phyloP scores from a whole-genome alignment of 2,113 vertebrate genomes.

The Eolophus roseicapilla region DNA sequence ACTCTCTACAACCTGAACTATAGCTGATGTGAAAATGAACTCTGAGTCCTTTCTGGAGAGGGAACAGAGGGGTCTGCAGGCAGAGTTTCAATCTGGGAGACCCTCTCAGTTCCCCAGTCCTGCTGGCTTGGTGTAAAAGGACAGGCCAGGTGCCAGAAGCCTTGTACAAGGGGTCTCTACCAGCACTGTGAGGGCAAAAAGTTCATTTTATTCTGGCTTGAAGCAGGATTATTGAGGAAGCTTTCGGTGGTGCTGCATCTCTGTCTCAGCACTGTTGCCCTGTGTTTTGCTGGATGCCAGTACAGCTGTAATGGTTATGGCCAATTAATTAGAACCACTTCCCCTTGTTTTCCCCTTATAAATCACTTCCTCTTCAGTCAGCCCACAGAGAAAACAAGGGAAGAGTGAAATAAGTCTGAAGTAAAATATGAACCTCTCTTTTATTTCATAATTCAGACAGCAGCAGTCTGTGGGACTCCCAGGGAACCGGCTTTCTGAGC shows the following conservation, averaged over 20 bases:
- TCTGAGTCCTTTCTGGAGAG: not conserved
- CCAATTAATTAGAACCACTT: conserved; percentile 50
- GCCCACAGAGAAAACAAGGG: not conserved
- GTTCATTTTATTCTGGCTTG: not conserved
- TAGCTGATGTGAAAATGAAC: not conserved
- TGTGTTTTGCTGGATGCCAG: not conserved
- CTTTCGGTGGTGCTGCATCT: not conserved
- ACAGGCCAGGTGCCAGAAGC: not conserved
- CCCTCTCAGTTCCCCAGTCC: not conserved
- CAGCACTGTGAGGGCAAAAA: not conserved
- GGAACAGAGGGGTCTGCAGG: not conserved
- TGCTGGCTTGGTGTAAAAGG: not conserved
- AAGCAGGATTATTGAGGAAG: not conserved
- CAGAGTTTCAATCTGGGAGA: not conserved
- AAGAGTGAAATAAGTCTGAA: not conserved
- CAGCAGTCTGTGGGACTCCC: not conserved
- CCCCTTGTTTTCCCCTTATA: conserved; percentile 42
- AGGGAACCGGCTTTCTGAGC: conserved; percentile 37
- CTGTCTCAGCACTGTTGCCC: not conserved
- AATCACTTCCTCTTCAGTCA: conserved; percentile 51
- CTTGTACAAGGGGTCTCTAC: not conserved
- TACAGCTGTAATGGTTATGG: not conserved
- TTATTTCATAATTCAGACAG: conserved; percentile 27
- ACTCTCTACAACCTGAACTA: not conserved
- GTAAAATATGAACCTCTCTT: conserved; percentile 47